A percentile compares a stretch with the other conserved stretches of the same genome.
These are phyloP conservation scores for Lagenorhynchus albirostris DNA, from an alignment of 2,113 vertebrate genomes.

Conservation along the genomic window DNA sequence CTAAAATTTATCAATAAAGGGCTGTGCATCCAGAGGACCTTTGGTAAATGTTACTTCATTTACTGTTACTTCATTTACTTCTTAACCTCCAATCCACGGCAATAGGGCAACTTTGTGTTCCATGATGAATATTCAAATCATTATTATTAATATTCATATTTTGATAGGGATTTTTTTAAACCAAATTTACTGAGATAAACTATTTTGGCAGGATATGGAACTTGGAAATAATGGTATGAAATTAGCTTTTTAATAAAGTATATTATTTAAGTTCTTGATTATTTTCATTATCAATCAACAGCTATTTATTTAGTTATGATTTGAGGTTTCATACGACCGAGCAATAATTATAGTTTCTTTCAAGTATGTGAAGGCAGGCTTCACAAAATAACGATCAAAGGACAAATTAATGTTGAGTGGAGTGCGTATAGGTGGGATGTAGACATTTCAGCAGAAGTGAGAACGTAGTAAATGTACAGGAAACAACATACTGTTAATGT, in stretches of 20 bases:
- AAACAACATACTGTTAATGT: neutral
- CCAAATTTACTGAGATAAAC: conserved; percentile 29
- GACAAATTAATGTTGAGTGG: neutral
- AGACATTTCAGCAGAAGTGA: neutral
- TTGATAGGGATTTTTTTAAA: neutral
- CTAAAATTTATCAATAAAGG: neutral
- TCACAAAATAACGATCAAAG: conserved; percentile 42
- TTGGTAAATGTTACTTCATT: neutral
- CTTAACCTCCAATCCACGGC: neutral
- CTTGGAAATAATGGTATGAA: conserved; percentile 26
- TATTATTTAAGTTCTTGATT: conserved; percentile 51
- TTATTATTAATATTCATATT: neutral
- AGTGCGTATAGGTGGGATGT: neutral
- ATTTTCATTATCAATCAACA: conserved; percentile 22
- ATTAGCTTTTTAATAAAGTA: conserved; percentile 46
- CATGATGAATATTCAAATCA: neutral
- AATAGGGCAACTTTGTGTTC: neutral
- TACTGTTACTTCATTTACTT: neutral
- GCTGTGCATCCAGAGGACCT: neutral
- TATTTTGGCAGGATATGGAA: conserved; percentile 23
- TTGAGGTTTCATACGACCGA: conserved; percentile 16
- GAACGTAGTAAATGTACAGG: neutral
- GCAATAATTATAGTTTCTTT: conserved; percentile 58
- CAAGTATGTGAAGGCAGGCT: conserved; percentile 9
- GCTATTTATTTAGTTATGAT: conserved; percentile 41